phyloP scores from a whole-genome alignment of 2,113 vertebrate species.

The Gymnarchus niloticus region DNA sequence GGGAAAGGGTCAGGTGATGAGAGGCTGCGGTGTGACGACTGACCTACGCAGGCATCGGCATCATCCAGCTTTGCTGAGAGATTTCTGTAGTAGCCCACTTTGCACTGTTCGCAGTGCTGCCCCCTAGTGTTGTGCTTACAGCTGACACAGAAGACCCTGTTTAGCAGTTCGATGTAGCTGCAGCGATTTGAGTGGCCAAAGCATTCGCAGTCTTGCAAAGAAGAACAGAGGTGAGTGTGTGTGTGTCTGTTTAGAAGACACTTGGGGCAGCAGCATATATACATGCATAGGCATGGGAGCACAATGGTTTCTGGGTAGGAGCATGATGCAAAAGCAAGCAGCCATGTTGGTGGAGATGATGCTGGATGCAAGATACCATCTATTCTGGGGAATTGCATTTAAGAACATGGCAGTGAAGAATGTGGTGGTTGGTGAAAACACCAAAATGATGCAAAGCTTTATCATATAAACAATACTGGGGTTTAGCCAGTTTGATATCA shows the following conservation, averaged over 20 bases:
- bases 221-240: slow-evolving; percentile 72
- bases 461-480: slow-evolving; percentile 31
- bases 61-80: slow-evolving; percentile 92
- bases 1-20: slow-evolving; percentile 36
- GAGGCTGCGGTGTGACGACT: slow-evolving; percentile 64
- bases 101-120: slow-evolving; percentile 98
- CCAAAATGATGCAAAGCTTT: slow-evolving; percentile 38
- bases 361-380: slow-evolving; percentile 52
- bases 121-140: slow-evolving; percentile 99
- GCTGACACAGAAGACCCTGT: slow-evolving; percentile 98
- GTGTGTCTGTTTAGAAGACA: slow-evolving; percentile 50
- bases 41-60: slow-evolving; percentile 99
- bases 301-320: slow-evolving; percentile 45
- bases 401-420: slow-evolving; percentile 59
- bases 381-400: slow-evolving; percentile 47
- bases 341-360: slow-evolving; percentile 52
- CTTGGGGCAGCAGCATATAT: slow-evolving; percentile 49
- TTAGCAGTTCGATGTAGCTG: slow-evolving; percentile 99
- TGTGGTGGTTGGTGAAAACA: slow-evolving; percentile 32
- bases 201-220: slow-evolving; percentile 98
- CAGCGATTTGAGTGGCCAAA: slow-evolving; percentile 99
- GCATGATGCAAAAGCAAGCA: slow-evolving; percentile 43
- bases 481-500: slow-evolving; percentile 25
- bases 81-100: slow-evolving; percentile 99
- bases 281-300: slow-evolving; percentile 76